Evolutionary conservation across 2,888 invertebrate species (phyloP).

Genomic region (Achlya flavicornis): DNA sequence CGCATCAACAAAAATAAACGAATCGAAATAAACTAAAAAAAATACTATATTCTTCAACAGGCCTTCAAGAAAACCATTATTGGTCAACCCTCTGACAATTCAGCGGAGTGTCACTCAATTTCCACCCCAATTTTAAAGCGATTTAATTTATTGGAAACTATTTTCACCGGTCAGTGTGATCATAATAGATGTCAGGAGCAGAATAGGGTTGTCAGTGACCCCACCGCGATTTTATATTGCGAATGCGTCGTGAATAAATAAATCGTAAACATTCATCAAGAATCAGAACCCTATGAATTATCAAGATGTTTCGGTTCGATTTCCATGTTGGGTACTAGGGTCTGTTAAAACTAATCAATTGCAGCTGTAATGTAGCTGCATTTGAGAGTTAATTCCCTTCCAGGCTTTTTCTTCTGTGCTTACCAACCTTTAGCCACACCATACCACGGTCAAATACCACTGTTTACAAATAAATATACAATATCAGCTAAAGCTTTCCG

Average conservation of each 20-base stretch:
- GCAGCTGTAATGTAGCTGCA: too few species aligned
- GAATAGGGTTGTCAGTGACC: slow-evolving; percentile 8
- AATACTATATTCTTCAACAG: not conserved
- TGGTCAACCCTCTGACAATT: slow-evolving; percentile 9
- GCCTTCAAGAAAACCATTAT: slow-evolving; percentile 10
- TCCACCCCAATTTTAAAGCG: slow-evolving; percentile 33
- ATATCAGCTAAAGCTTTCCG: not conserved
- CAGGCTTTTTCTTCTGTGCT: too few species aligned
- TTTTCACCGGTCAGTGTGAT: slow-evolving; percentile 17
- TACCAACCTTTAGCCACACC: too few species aligned
- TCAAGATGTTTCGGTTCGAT: too few species aligned
- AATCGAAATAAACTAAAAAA: not conserved
- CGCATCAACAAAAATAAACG: not conserved
- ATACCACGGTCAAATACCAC: not conserved
- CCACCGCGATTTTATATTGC: not conserved
- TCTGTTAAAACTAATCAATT: too few species aligned
- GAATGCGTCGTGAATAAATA: not conserved
- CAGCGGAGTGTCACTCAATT: slow-evolving; percentile 18
- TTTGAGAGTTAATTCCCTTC: too few species aligned
- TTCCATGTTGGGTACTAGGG: too few species aligned
- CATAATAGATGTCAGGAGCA: slow-evolving; percentile 15
- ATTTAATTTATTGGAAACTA: slow-evolving; percentile 47
- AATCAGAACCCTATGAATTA: not conserved
- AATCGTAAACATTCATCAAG: not conserved
- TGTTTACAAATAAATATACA: not conserved